A percentile compares a stretch with the other conserved stretches of the same genome.
These are phyloP conservation scores for Coluber constrictor DNA, from an alignment of 2,797 vertebrate genomes.

Conservation along the genomic window DNA sequence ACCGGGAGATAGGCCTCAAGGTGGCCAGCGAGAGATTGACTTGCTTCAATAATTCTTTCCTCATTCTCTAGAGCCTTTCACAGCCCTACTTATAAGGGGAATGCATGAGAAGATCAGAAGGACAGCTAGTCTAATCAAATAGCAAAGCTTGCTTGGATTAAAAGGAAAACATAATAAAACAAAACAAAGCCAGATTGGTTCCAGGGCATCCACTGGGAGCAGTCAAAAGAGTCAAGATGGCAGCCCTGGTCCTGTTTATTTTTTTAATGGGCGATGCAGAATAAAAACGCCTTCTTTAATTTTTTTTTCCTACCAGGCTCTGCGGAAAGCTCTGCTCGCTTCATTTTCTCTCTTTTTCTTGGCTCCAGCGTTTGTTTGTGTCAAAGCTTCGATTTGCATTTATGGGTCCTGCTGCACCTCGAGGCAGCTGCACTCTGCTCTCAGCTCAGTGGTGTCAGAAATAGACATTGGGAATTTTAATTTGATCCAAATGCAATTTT, in stretches of 20 bases:
- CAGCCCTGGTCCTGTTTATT: neutral
- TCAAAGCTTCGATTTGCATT: slow-evolving; percentile 60
- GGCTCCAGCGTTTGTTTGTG: slow-evolving; percentile 48
- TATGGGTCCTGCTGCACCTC: slow-evolving; percentile 38
- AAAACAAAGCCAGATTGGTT: neutral
- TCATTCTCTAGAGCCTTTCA: neutral
- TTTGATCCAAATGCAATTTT: slow-evolving; percentile 56
- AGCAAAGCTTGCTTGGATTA: slow-evolving; percentile 46
- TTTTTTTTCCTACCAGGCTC: neutral
- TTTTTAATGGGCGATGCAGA: neutral
- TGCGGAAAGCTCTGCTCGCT: slow-evolving; percentile 26
- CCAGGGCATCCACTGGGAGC: neutral
- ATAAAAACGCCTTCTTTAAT: neutral
- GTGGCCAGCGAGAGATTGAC: neutral
- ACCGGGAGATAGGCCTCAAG: neutral
- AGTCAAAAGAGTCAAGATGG: neutral
- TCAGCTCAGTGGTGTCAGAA: slow-evolving; percentile 34
- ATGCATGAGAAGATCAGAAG: slow-evolving; percentile 17
- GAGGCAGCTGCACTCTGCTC: slow-evolving; percentile 35
- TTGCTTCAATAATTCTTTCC: neutral
- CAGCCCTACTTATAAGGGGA: neutral
- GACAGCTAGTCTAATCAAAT: slow-evolving; percentile 50
- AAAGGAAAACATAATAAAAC: neutral
- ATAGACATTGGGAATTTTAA: slow-evolving; percentile 51
- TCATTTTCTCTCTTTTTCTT: slow-evolving; percentile 38